Conservation (phyloP, 2,113 vertebrate genomes). For the Ictalurus punctatus region DNA sequence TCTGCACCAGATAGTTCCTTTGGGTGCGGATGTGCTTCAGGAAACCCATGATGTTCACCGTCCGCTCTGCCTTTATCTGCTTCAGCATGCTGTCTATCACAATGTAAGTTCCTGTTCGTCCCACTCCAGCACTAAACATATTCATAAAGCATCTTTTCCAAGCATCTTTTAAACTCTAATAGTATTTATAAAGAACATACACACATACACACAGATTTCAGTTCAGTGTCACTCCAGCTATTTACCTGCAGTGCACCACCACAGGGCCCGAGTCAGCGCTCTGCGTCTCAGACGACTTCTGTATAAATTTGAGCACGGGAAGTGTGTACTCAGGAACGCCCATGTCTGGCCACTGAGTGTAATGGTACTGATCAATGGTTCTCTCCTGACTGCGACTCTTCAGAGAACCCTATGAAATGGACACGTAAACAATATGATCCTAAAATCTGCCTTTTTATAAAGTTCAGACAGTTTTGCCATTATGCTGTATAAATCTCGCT, state of each 20-base stretch:
- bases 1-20: slow-evolving; percentile 95
- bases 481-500: not conserved
- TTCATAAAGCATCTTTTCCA: not conserved
- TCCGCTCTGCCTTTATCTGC: slow-evolving; percentile 85
- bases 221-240: not conserved
- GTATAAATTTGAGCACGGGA: slow-evolving; percentile 89
- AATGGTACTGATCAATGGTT: slow-evolving; percentile 87
- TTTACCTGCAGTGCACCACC: slow-evolving; percentile 94
- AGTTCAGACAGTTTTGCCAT: not conserved
- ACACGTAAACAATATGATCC: not conserved
- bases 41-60: slow-evolving; percentile 88
- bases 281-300: slow-evolving; percentile 80
- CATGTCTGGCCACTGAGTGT: slow-evolving; percentile 98
- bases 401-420: slow-evolving; percentile 79
- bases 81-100: slow-evolving; percentile 96
- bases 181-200: not conserved
- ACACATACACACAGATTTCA: not conserved
- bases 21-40: slow-evolving; percentile 95
- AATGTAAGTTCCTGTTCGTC: slow-evolving; percentile 91
- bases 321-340: slow-evolving; percentile 88
- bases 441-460: not conserved
- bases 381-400: slow-evolving; percentile 81
- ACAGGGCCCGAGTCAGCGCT: slow-evolving; percentile 77
- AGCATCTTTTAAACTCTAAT: not conserved
- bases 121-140: slow-evolving; percentile 85